Conservation (phyloP, 2,888 invertebrate species). For the Melinaea menophilus region DNA sequence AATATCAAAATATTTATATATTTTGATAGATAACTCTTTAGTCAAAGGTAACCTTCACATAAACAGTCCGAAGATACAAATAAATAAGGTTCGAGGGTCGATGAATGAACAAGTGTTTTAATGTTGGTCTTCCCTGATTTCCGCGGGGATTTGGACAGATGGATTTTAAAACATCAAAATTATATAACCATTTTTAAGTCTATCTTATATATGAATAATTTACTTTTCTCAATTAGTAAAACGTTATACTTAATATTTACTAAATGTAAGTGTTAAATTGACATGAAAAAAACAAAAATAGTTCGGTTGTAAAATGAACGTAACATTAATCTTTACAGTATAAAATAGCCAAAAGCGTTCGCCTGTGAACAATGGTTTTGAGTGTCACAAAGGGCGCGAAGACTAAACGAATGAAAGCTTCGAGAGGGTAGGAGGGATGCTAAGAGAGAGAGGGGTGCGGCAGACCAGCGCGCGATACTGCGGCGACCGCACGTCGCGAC, state of each 20-base stretch:
- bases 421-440: conserved; percentile 41
- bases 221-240: no score
- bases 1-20: no score
- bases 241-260: not conserved
- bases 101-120: conserved; percentile 25
- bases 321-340: conserved; percentile 16
- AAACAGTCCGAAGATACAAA: conserved; percentile 12
- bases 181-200: conserved; percentile 12
- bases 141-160: conserved; percentile 35
- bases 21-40: conserved; percentile 4
- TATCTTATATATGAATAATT: not conserved
- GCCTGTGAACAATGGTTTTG: conserved; percentile 69
- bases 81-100: conserved; percentile 7
- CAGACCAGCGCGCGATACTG: conserved; percentile 65
- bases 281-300: conserved; percentile 6
- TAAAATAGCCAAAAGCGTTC: conserved; percentile 43
- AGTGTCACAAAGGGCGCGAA: conserved; percentile 77
- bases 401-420: conserved; percentile 68
- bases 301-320: conserved; percentile 10
- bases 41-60: conserved; percentile 2
- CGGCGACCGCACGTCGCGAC: conserved; percentile 68
- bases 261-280: not conserved
- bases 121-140: conserved; percentile 41
- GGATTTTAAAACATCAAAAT: conserved; percentile 34
- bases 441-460: conserved; percentile 42